Base-by-base conservation (phyloP, 2,797 vertebrate genomes). In the Lutjanus argentimaculatus region DNA sequence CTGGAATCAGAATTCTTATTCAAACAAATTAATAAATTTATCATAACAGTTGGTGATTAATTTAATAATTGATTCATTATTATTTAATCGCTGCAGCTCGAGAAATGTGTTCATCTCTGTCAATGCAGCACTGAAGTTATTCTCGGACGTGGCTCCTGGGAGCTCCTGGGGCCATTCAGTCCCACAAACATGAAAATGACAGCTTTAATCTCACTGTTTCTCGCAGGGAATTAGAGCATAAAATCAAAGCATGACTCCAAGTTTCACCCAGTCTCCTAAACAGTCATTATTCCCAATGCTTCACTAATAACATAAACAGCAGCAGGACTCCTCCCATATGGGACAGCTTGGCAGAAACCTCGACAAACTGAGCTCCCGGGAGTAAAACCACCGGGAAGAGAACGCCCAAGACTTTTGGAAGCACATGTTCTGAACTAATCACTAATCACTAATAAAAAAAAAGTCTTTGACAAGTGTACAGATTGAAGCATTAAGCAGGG, bases 271-370 rank as follows among this genome's bases (percentile, higher is more conserved):
- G 17, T 46, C 12, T 9, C 36, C 48, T 40, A 52, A n/a, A 62
- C 58, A 67, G 15, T 22, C 11, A 40, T 52, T 59, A 42, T 8
- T 71, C 17, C 16, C 59, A 81, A 21, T 15, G 17, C 65, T 53
- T 2, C 21, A 55, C n/a, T 64, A 43, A 43, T 46, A 65, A 76
- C 46, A 81, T 22, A 48, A 66, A 51, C 68, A 86, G 13, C 83
- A 58, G 36, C 42, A 11, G 4, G 75, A 83, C 82, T 77, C 85
- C 86, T 84, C 86, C 88, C 89, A 83, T 76, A 22, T 57, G 46
- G 30, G 19, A 42, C 48, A 16, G 59, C n/a, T 62, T 15, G 52
- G 36, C 46, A 46, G 5, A 40, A 69, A 49, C 16, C 15, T 51
- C 58, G 17, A 46, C 42, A 53, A 19, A 77, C 0, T 36, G 22